Evolutionary conservation across 1,140 invertebrate genomes (phyloP).

Genomic region (Drosophila auraria): DNA sequence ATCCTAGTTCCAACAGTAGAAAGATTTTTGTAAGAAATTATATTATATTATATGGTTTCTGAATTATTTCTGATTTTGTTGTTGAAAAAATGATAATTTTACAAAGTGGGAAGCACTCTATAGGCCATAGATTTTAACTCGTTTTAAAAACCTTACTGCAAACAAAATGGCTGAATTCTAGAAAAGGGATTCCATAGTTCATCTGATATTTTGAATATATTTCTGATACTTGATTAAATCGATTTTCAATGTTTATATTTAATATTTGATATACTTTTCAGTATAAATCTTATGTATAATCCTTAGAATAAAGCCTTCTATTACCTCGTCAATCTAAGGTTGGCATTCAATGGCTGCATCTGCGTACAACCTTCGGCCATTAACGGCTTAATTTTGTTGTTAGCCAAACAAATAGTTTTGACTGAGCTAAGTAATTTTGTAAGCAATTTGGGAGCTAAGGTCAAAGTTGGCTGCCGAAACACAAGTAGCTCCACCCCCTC

Average conservation of each 20-base stretch:
- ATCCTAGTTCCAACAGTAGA: no score
- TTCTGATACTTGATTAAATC: fast-evolving
- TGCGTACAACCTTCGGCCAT: slow-evolving; percentile 50
- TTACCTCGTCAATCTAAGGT: background rate
- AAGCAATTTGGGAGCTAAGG: slow-evolving; percentile 63
- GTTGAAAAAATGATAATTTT: background rate
- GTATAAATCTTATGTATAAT: background rate
- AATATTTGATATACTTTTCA: background rate
- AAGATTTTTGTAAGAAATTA: background rate
- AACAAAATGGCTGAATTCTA: background rate
- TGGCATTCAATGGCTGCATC: slow-evolving; percentile 15
- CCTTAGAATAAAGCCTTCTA: background rate
- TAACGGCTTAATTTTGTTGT: slow-evolving; percentile 47
- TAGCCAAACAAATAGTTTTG: slow-evolving; percentile 49
- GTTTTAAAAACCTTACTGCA: background rate
- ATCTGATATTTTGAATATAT: background rate
- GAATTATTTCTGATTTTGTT: background rate
- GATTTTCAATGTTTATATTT: background rate
- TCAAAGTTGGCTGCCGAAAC: slow-evolving; percentile 54
- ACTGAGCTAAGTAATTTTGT: slow-evolving; percentile 46
- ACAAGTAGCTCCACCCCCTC: slow-evolving; percentile 28
- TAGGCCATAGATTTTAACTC: no score
- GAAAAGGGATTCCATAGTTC: background rate
- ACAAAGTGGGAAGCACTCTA: background rate
- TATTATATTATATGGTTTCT: background rate